These are phyloP conservation scores for Julus scandinavius DNA, from an alignment of 2,888 invertebrate species.

Conservation along the genomic window DNA sequence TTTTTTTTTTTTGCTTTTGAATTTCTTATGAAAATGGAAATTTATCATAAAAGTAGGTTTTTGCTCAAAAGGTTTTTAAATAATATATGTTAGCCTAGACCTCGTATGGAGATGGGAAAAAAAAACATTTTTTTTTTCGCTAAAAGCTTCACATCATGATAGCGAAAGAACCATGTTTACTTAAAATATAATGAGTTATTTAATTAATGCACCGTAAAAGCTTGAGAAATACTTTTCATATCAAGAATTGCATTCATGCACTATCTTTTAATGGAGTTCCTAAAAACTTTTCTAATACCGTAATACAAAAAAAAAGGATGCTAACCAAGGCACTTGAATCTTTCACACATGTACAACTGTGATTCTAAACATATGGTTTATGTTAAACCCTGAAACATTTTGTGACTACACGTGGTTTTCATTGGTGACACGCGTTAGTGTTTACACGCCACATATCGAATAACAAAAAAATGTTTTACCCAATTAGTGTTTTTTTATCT, in stretches of 20 bases:
- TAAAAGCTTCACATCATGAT: not conserved
- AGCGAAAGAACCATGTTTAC: not conserved
- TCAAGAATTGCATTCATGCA: not conserved
- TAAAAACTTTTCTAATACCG: not conserved
- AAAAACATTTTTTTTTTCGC: not conserved
- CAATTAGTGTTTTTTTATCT: not conserved
- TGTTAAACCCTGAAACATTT: not conserved
- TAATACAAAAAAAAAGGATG: not conserved
- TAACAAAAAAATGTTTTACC: not conserved
- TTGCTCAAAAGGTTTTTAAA: not conserved
- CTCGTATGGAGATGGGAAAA: not conserved
- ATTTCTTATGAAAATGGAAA: not conserved
- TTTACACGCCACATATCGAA: constrained; percentile 6
- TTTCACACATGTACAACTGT: not conserved
- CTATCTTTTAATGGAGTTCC: not conserved
- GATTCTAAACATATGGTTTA: not conserved
- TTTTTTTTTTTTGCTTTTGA: not conserved
- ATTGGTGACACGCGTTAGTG: constrained; percentile 33
- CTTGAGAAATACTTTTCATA: not conserved
- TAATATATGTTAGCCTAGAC: not conserved
- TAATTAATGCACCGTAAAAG: constrained; percentile 1
- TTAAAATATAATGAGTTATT: constrained; percentile 9
- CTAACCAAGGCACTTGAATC: not conserved
- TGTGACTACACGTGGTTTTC: not conserved
- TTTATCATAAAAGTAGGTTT: constrained; percentile 2